These are phyloP conservation scores for Tipula confusa DNA, from an alignment of 2,888 invertebrate species.

Conservation along the genomic window DNA sequence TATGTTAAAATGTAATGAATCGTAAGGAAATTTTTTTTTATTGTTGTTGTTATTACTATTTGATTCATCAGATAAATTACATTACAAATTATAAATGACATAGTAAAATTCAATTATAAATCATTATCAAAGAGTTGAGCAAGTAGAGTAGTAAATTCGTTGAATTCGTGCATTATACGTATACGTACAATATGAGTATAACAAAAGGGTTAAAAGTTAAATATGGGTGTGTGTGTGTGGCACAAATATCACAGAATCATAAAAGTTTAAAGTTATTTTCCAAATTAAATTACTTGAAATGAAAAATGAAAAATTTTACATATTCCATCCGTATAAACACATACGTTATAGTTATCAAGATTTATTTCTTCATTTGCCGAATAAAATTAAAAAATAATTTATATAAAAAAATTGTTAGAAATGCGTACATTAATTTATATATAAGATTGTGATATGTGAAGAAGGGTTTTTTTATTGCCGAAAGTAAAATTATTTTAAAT, in stretches of 20 bases:
- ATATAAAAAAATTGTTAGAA: not conserved
- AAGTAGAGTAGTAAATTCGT: not conserved
- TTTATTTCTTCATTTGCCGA: constrained; percentile 16
- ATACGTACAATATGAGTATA: not conserved
- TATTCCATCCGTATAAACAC: not conserved
- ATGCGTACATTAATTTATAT: not conserved
- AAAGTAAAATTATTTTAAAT: not conserved
- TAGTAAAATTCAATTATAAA: constrained; percentile 20
- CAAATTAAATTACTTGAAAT: not conserved
- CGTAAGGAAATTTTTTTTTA: not conserved
- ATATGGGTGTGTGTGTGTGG: not conserved
- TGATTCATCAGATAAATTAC: constrained; percentile 25
- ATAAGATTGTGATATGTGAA: not conserved
- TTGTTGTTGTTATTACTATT: not conserved
- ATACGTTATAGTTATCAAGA: not conserved
- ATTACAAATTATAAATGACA: constrained; percentile 25
- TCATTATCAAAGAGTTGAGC: constrained; percentile 25
- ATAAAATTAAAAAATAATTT: no score
- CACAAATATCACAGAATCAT: not conserved
- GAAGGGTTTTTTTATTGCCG: not conserved
- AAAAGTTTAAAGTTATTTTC: constrained; percentile 9
- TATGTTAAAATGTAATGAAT: not conserved
- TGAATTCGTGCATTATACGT: not conserved
- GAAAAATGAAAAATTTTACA: not conserved
- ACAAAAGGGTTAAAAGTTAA: not conserved